These are phyloP conservation scores for Mirounga angustirostris DNA, from an alignment of 2,113 vertebrate genomes.

Conservation along the genomic window DNA sequence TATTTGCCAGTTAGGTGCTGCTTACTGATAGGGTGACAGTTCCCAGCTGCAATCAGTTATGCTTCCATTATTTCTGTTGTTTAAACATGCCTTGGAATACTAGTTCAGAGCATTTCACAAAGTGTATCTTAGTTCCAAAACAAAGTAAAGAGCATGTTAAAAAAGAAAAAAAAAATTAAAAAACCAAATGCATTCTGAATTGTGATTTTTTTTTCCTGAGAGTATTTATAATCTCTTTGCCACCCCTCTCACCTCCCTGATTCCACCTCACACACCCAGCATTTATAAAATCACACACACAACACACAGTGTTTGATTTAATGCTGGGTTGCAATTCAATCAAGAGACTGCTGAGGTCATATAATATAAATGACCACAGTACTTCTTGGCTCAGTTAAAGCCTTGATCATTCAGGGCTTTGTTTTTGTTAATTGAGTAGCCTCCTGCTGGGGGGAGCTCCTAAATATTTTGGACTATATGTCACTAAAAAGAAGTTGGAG, in stretches of 20 bases:
- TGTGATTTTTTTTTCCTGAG: background rate
- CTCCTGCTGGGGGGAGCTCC: slow-evolving; percentile 69
- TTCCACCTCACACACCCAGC: background rate
- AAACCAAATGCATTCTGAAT: background rate
- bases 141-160: slow-evolving; percentile 74
- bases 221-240: background rate
- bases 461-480: slow-evolving; percentile 83
- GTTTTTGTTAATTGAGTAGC: slow-evolving; percentile 87
- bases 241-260: background rate
- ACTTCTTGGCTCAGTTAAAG: slow-evolving; percentile 85
- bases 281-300: slow-evolving; percentile 75
- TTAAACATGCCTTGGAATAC: slow-evolving; percentile 47
- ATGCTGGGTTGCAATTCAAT: slow-evolving; percentile 86
- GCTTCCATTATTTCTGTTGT: slow-evolving; percentile 71
- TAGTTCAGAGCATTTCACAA: slow-evolving; percentile 61
- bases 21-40: slow-evolving; percentile 38
- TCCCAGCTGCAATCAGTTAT: slow-evolving; percentile 71
- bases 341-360: slow-evolving; percentile 85
- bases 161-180: background rate
- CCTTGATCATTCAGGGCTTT: slow-evolving; percentile 86
- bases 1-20: slow-evolving; percentile 71
- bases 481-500: slow-evolving; percentile 81
- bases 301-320: slow-evolving; percentile 82
- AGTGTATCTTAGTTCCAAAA: slow-evolving; percentile 78
- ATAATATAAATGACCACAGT: slow-evolving; percentile 84